Conservation (phyloP, 1,140 invertebrate species). For the Drosophila albomicans region DNA sequence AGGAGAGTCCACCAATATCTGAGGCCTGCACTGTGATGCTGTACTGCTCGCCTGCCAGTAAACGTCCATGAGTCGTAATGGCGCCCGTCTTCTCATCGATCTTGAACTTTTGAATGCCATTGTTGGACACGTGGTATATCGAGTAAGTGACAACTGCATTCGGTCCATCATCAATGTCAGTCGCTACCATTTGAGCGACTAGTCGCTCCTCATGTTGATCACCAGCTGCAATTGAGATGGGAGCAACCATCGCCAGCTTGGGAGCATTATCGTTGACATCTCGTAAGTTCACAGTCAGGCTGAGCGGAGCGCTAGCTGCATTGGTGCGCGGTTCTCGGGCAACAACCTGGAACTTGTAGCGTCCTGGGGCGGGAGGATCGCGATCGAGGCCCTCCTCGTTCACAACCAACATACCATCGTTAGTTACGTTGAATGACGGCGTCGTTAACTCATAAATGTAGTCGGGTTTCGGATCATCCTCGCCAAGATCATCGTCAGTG, state of each 20-base stretch:
- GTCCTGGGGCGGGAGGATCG: constrained; percentile 93
- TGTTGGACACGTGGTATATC: constrained; percentile 95
- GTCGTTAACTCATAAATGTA: constrained; percentile 95
- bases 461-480: constrained; percentile 89
- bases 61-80: constrained; percentile 90
- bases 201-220: constrained; percentile 88
- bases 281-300: constrained; percentile 90
- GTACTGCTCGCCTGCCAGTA: constrained; percentile 94
- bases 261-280: constrained; percentile 95
- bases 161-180: constrained; percentile 93
- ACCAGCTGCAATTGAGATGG: constrained; percentile 92
- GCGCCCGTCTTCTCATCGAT: constrained; percentile 92
- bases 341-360: constrained; percentile 92
- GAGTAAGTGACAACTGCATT: constrained; percentile 93
- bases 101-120: constrained; percentile 93
- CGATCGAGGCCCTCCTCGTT: constrained; percentile 93
- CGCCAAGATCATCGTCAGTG: constrained; percentile 93
- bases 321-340: constrained; percentile 91
- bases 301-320: constrained; percentile 92
- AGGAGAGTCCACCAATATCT: constrained; percentile 89
- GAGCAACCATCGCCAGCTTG: constrained; percentile 90
- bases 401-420: constrained; percentile 90
- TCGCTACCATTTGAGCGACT: constrained; percentile 92
- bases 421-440: constrained; percentile 92
- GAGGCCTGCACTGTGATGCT: constrained; percentile 94